Evolutionary conservation across 2,797 vertebrate genomes (phyloP).

Genomic region (Chelonia mydas): DNA sequence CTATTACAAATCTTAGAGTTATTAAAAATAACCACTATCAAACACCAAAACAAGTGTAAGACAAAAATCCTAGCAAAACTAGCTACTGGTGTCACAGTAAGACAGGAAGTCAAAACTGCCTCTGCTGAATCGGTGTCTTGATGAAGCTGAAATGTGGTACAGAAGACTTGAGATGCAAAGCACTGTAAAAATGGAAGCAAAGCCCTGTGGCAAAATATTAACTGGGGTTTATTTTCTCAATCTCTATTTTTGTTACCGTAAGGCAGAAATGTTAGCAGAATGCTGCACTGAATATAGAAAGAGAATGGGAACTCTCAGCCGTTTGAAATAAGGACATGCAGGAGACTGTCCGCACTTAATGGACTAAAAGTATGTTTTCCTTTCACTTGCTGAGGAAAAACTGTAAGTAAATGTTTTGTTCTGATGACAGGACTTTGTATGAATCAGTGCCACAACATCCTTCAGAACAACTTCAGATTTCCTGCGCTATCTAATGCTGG

Average conservation of each 20-base stretch:
- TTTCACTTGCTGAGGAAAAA: slow-evolving; percentile 30
- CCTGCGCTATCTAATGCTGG: neutral
- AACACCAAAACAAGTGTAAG: slow-evolving; percentile 52
- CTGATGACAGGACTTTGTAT: neutral
- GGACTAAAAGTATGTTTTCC: neutral
- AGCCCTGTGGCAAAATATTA: slow-evolving; percentile 5
- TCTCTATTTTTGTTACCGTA: neutral
- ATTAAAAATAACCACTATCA: neutral
- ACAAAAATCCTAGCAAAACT: slow-evolving; percentile 57
- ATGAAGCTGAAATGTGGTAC: slow-evolving; percentile 19
- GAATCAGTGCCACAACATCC: neutral
- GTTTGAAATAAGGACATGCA: neutral
- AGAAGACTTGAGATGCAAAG: slow-evolving; percentile 39
- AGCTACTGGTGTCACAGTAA: slow-evolving; percentile 20
- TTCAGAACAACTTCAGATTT: neutral
- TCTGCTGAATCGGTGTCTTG: neutral
- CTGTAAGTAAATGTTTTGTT: neutral
- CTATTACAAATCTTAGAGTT: neutral
- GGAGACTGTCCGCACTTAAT: neutral
- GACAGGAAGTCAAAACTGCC: slow-evolving; percentile 24
- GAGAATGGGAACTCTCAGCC: neutral
- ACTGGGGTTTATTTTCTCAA: neutral
- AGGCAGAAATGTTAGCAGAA: neutral
- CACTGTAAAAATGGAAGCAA: slow-evolving; percentile 5
- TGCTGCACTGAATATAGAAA: neutral